A percentile compares a stretch with the other conserved stretches of the same genome.
Conservation (phyloP, 2,797 vertebrate genomes). For the Dermochelys coriacea region DNA sequence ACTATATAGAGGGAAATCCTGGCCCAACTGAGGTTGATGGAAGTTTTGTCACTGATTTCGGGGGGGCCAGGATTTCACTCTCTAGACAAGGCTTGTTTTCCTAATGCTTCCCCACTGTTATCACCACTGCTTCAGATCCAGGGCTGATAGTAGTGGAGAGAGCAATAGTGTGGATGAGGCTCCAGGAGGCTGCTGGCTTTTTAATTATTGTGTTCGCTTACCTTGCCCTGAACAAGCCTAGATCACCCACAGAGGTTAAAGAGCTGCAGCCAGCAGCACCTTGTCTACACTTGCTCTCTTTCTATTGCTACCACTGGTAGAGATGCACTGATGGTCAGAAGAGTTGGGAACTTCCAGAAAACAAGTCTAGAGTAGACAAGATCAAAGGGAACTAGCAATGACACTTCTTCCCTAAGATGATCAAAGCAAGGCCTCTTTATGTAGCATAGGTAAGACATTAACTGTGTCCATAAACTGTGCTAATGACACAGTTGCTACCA, state of each 20-base stretch:
- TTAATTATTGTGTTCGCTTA: not conserved
- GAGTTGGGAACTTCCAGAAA: not conserved
- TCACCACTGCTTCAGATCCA: not conserved
- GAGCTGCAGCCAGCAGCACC: not conserved
- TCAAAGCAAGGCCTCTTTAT: not conserved
- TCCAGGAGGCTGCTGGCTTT: not conserved
- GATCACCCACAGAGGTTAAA: not conserved
- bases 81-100: not conserved
- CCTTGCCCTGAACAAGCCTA: not conserved
- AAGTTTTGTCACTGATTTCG: not conserved
- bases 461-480: not conserved
- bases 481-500: not conserved
- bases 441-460: not conserved
- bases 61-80: conserved; percentile 3
- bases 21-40: not conserved
- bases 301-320: not conserved
- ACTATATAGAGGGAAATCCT: not conserved
- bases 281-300: not conserved
- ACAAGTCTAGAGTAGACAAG: not conserved
- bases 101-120: not conserved
- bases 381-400: not conserved
- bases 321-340: not conserved
- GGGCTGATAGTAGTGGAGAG: not conserved
- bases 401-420: not conserved
- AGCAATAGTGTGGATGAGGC: not conserved